Evolutionary conservation across 2,888 invertebrate species (phyloP).

Genomic region (Ptilodon capucinus): DNA sequence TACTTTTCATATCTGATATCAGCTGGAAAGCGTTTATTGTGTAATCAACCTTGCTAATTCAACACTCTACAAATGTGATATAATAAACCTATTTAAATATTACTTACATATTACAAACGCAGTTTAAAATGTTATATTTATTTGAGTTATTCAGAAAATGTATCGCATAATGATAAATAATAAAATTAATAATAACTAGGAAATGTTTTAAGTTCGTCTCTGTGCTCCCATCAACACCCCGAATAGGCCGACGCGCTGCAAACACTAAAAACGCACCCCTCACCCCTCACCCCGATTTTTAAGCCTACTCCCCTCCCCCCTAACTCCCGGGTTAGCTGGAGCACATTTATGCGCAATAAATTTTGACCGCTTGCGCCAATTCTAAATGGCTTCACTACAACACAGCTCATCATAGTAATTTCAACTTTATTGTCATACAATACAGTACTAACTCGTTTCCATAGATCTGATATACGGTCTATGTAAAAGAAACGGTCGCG

Average conservation of each 20-base stretch:
- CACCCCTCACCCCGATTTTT: conserved; percentile 77
- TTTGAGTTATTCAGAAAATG: too few species aligned
- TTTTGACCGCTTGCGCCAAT: conserved; percentile 73
- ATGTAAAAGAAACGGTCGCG: conserved; percentile 70
- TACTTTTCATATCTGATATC: too few species aligned
- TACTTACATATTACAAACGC: too few species aligned
- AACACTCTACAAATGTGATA: too few species aligned
- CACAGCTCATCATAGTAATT: conserved; percentile 34
- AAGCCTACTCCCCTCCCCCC: conserved; percentile 78
- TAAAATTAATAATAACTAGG: too few species aligned
- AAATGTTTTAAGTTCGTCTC: conserved; percentile 45
- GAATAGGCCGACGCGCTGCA: conserved; percentile 79
- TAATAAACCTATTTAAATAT: too few species aligned
- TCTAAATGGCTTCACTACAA: conserved; percentile 64
- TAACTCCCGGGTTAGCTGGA: conserved; percentile 81
- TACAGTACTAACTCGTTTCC: conserved; percentile 31
- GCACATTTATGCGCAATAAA: conserved; percentile 83
- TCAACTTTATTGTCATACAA: conserved; percentile 25
- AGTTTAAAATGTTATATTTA: too few species aligned
- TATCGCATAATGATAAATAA: too few species aligned
- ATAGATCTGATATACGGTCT: conserved; percentile 44
- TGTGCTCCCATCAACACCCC: conserved; percentile 75
- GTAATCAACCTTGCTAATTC: too few species aligned
- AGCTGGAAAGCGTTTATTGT: too few species aligned
- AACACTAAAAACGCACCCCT: conserved; percentile 80